Base-by-base conservation (phyloP, 2,888 invertebrate genomes). In the Pollenia griseotomentosa region DNA sequence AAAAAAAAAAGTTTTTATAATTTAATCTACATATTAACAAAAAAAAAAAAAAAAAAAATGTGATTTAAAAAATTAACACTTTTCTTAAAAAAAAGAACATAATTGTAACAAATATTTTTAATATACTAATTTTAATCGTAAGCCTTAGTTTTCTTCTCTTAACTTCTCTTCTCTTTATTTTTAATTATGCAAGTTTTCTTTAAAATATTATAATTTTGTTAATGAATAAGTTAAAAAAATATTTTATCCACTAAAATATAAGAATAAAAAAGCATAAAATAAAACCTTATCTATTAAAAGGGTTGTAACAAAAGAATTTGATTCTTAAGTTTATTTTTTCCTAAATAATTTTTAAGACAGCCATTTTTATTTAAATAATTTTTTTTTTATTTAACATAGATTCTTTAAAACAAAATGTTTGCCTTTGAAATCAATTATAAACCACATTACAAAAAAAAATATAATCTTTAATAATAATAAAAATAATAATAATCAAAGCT, bases 291-390 rank as follows among this genome's bases (percentile, higher is more conserved):
- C 61, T 48, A 9, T 42, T 44, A 19, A 65, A n/a, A 12, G 19
- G 77, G 65, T 78, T 83, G 71, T 78, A 71, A 44, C 23, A 14
- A 23, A 61, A 70, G 19, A 79, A 70, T 71, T 19, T 44, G 53
- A 53, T 70, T 80, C 57, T 53, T 63, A 23, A 23, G 23, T 42
- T 42, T 48, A 12, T 42, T 63, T 19, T 51, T 33, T 55, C 19
- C 4, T 51, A 10, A 44, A 44, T 74, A 51, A 66, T 14, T 80
- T 46, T 79, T 61, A 53, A 8, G 57, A 44, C 51, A 66, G 11
- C 19, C 0, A 19, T 75, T 51, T 55, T 65, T 16, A 44, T 68
- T 51, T 44, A 7, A 59, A 51, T 23, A n/a, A 1, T 66, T n/a
- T 14, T n/a, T 14, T 16, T 66, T 51, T 65, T 7, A 65, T 55